Evolutionary conservation across 2,888 invertebrate species (phyloP).

Genomic region (Volucella zonaria): DNA sequence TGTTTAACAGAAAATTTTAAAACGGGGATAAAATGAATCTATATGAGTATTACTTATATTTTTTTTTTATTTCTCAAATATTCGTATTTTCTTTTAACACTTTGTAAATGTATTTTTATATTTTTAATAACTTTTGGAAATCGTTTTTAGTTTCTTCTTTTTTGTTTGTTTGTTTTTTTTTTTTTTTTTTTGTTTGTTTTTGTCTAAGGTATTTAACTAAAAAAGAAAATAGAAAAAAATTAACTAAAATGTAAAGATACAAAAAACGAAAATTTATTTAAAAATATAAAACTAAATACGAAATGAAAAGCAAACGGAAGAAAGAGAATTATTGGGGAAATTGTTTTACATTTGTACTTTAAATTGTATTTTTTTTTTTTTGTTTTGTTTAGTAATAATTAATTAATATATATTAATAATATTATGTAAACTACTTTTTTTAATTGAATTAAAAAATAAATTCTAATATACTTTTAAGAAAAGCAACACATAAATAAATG

Average conservation of each 20-base stretch:
- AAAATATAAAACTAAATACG: not conserved
- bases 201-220: conserved; percentile 71
- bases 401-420: conserved; percentile 56
- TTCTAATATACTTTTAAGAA: conserved; percentile 68
- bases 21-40: not conserved
- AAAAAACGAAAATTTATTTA: not conserved
- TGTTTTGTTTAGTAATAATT: conserved; percentile 28
- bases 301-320: conserved; percentile 11
- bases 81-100: conserved; percentile 33
- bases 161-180: no score
- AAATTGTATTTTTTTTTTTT: conserved; percentile 61
- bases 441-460: conserved; percentile 64
- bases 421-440: conserved; percentile 65
- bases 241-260: conserved; percentile 12
- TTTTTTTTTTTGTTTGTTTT: no score
- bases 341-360: conserved; percentile 74
- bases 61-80: not conserved
- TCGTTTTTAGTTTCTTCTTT: conserved; percentile 24
- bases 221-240: conserved; percentile 31
- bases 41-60: no score
- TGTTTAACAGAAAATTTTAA: conserved; percentile 44
- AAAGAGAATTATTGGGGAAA: conserved; percentile 27
- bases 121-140: not conserved
- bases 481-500: conserved; percentile 71
- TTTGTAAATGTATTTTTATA: conserved; percentile 36